A percentile compares a stretch with the other conserved stretches of the same genome.
Evolutionary conservation across 2,113 vertebrate genomes (phyloP).

Genomic region (Halichoeres trimaculatus): DNA sequence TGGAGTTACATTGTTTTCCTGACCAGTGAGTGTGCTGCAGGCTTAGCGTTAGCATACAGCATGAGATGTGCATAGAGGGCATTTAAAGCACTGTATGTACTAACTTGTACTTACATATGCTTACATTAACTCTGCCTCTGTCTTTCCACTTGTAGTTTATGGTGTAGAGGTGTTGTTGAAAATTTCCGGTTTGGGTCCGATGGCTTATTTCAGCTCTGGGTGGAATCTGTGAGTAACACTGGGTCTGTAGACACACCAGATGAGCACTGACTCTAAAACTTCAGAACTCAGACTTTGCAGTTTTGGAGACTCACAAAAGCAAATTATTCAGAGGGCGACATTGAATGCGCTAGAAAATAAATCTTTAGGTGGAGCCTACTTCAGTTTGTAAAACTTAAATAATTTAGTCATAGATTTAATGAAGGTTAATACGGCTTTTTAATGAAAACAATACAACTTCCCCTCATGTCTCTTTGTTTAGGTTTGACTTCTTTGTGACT

Average conservation of each 20-base stretch:
- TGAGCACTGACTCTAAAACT: neutral
- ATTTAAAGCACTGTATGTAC: neutral
- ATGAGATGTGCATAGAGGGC: neutral
- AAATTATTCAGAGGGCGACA: neutral
- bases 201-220: slow-evolving; percentile 95
- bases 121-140: slow-evolving; percentile 27
- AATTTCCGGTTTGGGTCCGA: slow-evolving; percentile 91
- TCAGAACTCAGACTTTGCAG: too few relatives aligned
- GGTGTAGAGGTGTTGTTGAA: slow-evolving; percentile 95
- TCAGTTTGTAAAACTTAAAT: too few relatives aligned
- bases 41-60: neutral
- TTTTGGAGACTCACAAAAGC: neutral
- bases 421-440: neutral
- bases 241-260: neutral
- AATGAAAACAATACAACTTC: neutral
- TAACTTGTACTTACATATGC: neutral
- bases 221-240: slow-evolving; percentile 95
- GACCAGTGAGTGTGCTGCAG: slow-evolving; percentile 87
- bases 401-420: slow-evolving; percentile 21
- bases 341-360: neutral
- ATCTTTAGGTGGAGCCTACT: neutral
- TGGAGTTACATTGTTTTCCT: slow-evolving; percentile 97
- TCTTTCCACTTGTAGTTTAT: slow-evolving; percentile 82
- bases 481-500: slow-evolving; percentile 96
- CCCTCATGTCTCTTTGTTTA: slow-evolving; percentile 59